Evolutionary conservation across 92 coral and sea anemone species (phyloP).

Genomic region (Diadumene lineata): DNA sequence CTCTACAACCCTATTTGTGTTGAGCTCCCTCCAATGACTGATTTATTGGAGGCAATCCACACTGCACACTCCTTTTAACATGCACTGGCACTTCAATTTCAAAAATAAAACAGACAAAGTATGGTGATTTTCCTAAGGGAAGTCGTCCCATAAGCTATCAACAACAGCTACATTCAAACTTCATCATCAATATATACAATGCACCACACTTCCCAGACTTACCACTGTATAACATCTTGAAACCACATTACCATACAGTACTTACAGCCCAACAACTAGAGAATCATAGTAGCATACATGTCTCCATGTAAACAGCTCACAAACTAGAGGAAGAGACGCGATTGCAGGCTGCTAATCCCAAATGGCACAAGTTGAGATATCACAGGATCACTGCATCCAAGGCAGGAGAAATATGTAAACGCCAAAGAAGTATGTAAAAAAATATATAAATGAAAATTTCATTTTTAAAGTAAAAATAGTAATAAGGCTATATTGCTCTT

Average conservation of each 20-base stretch:
- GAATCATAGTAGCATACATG: neutral
- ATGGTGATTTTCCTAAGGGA: neutral
- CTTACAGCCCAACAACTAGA: neutral
- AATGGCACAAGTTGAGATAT: conserved; percentile 43
- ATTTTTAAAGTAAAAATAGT: too few relatives aligned
- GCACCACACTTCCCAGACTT: conserved; percentile 44
- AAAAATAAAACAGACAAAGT: neutral
- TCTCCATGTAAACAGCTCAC: neutral
- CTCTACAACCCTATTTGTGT: neutral
- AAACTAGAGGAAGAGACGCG: conserved; percentile 37
- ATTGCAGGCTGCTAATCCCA: conserved; percentile 47
- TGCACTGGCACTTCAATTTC: neutral
- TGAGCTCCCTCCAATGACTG: neutral
- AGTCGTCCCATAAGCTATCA: conserved; percentile 17
- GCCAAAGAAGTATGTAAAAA: conserved; percentile 13
- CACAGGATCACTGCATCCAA: conserved; percentile 56
- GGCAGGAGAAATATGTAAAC: conserved; percentile 51
- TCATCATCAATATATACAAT: conserved; percentile 10
- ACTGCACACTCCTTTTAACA: neutral
- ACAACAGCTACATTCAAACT: conserved; percentile 7
- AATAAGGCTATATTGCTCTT: too few relatives aligned
- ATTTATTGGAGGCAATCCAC: neutral
- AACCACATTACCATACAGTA: neutral
- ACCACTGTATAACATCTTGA: conserved; percentile 7
- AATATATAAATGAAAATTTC: too few relatives aligned